A percentile compares a stretch with the other conserved stretches of the same genome.
Conservation (phyloP, 2,113 vertebrate genomes). For the Perca fluviatilis region DNA sequence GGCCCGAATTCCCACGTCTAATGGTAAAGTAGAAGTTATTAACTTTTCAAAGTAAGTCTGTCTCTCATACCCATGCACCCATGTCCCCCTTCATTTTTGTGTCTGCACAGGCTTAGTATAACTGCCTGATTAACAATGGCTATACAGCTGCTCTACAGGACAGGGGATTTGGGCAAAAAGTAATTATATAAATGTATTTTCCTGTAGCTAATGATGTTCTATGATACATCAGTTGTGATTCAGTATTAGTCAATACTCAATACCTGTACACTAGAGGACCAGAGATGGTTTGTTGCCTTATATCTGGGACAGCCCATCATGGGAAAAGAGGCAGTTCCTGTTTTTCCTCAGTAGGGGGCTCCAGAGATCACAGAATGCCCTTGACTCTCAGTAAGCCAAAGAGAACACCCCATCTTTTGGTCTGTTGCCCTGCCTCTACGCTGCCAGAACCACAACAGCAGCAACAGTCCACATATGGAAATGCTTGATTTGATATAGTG, state of each 20-base stretch:
- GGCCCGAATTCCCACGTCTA: conserved; percentile 68
- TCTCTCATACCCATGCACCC: conserved; percentile 55
- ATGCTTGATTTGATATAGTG: conserved; percentile 99
- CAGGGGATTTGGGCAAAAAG: conserved; percentile 17
- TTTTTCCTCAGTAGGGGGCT: conserved; percentile 90
- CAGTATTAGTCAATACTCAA: conserved; percentile 13
- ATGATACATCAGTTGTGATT: conserved; percentile 8
- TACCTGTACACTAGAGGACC: not conserved
- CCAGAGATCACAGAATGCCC: conserved; percentile 81
- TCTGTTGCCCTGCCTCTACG: conserved; percentile 46
- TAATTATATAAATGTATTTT: conserved; percentile 23
- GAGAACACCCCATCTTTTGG: conserved; percentile 50
- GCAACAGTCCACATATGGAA: conserved; percentile 98
- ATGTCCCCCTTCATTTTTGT: conserved; percentile 57
- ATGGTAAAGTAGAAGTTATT: conserved; percentile 78
- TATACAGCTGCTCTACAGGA: conserved; percentile 41
- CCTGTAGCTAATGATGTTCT: conserved; percentile 17
- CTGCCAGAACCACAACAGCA: conserved; percentile 69
- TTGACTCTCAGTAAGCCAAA: not conserved
- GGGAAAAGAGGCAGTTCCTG: conserved; percentile 39
- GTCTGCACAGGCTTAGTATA: conserved; percentile 65
- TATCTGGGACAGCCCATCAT: not conserved
- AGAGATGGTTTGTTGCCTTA: conserved; percentile 7
- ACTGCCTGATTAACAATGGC: conserved; percentile 63
- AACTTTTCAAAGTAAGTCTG: conserved; percentile 74